phyloP scores from a whole-genome alignment of 2,113 vertebrate species.

The Macrotis lagotis region DNA sequence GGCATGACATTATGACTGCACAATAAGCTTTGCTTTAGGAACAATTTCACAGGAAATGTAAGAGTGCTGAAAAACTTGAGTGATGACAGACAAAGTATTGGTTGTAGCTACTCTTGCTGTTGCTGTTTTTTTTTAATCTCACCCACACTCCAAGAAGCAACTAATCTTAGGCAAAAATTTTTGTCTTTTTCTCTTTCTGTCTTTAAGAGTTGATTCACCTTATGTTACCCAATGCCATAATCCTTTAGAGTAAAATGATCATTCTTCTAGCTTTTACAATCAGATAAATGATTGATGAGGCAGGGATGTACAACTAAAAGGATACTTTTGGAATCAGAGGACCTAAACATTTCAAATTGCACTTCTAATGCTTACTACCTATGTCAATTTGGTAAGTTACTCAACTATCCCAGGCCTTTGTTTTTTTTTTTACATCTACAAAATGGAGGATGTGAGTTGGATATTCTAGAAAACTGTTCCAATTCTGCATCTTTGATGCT shows the following conservation, averaged over 20 bases:
- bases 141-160: neutral
- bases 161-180: neutral
- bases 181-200: neutral
- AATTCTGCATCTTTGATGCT: neutral
- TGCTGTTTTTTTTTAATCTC: neutral
- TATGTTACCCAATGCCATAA: neutral
- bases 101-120: neutral
- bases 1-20: neutral
- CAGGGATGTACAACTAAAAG: neutral
- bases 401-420: neutral
- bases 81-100: neutral
- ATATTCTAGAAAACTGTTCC: neutral
- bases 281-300: neutral
- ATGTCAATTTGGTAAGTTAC: neutral
- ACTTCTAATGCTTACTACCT: neutral
- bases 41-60: neutral
- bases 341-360: neutral
- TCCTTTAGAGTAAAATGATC: neutral
- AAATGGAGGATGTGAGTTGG: neutral
- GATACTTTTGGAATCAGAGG: neutral
- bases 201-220: neutral
- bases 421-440: neutral
- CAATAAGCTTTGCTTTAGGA: neutral
- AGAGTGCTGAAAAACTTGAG: neutral
- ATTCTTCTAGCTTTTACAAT: neutral